Evolutionary conservation across 2,113 vertebrate species (phyloP), one percentile per base, ranked within the genome.

Genomic region (Anhinga rufa): DNA sequence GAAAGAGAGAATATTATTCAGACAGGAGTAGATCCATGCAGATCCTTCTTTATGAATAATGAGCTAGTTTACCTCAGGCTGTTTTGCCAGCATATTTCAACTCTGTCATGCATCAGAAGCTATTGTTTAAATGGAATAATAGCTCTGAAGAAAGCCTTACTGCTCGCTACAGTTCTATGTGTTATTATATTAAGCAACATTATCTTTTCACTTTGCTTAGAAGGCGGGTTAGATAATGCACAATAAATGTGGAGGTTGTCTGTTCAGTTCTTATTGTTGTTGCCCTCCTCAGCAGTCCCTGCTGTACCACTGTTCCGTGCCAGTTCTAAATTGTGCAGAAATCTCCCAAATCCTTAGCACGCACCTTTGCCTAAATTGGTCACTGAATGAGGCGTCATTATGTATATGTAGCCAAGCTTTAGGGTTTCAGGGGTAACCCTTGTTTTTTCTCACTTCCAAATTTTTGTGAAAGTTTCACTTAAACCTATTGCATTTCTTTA

Each of bases 281-380:
- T 62, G 61, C 51, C 83, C 52, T 62, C 75, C 32, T 14, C 48
- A 54, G 42, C n/a, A 65, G 25, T n/a, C 36, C 58, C 58, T 80
- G 20, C 29, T 20, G 9, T 8, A 11, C 52, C 48, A 4, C 1
- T 2, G n/a, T 10, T 14, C 7, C 2, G 3, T 24, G 31, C 17
- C n/a, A 14, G 2, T 25, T 74, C 49, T 31, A 12, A 52, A 40
- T 16, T 14, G 31, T 22, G 32, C 3, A 4, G 64, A 54, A 86
- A 22, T n/a, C 38, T 60, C 54, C 38, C 32, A 48, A 42, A 55
- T 69, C 58, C 20, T 60, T 34, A 32, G 13, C 6, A 0, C 32
- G 12, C 18, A 14, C 13, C 8, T 81, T 66, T 65, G 46, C 26
- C 26, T 44, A 14, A 19, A 29, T 1, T 38, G 18, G 52, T 36